Conservation (phyloP, 2,888 invertebrate genomes). For the Cephus pygmeus region DNA sequence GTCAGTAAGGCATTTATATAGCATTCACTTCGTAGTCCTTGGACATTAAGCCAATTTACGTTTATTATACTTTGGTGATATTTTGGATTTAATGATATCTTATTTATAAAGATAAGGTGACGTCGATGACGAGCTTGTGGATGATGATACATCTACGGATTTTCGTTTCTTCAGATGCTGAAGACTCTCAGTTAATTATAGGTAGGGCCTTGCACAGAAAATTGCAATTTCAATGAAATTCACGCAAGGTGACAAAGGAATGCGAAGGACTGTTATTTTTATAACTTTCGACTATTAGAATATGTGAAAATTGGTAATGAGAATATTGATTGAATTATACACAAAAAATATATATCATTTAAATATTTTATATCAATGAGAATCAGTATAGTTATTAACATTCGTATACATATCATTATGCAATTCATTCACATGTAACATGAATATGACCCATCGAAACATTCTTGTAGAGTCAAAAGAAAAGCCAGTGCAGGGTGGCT, state of each 20-base stretch:
- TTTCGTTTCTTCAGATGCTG: neutral
- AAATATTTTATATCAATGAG: neutral
- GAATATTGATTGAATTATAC: neutral
- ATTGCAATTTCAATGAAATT: neutral
- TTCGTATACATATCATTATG: neutral
- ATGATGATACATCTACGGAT: neutral
- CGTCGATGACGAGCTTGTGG: neutral
- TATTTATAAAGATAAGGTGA: neutral
- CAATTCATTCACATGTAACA: neutral
- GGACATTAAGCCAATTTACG: neutral
- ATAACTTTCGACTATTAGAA: neutral
- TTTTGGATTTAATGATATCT: neutral
- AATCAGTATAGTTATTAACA: neutral
- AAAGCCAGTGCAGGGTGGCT: neutral
- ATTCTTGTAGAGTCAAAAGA: constrained; percentile 2
- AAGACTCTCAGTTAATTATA: neutral
- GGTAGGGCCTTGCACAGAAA: neutral
- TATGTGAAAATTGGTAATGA: neutral
- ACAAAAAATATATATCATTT: neutral
- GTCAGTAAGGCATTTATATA: neutral
- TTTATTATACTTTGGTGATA: neutral
- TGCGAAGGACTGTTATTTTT: neutral
- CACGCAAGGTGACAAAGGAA: neutral
- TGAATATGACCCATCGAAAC: neutral
- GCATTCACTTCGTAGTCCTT: neutral